Base-by-base conservation (phyloP, 2,888 invertebrate genomes). In the Microctonus brassicae region DNA sequence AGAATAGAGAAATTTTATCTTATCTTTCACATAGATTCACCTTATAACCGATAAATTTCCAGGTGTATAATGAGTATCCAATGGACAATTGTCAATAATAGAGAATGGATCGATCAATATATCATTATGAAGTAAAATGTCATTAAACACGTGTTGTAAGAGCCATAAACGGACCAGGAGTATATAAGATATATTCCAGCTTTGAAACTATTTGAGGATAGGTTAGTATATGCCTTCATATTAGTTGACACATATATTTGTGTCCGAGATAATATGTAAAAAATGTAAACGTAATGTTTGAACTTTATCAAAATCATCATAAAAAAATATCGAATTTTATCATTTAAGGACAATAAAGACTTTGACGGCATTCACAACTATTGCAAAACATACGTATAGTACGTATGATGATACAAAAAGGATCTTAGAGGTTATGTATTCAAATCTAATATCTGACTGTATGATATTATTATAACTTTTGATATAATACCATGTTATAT, bases 91-190 rank as follows among this genome's bases (percentile, higher is more conserved):
- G 9, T 20, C 6, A 7, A 47, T 4, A 47, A 47, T 29, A 29
- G 29, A 29, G 7, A 29, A 29, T 47, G 7, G 17, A 47, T 20
- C 17, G 1, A 0, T 47, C n/a, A n/a, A n/a, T 17, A 7, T 20
- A 3, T 17, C 2, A 47, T 47, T 47, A 17, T 47, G 17, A 17
- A 17, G 9, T 47, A 47, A n/a, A 47, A 47, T 47, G 17, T 47
- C 9, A n/a, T 47, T 47, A 7, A 47, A 47, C 47, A 47, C 47
- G 47, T 47, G 47, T 47, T 17, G 20, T 47, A 47, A 29, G 17
- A 58, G 29, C 17, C 33, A 33, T 29, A 58, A 58, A 58, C 33
- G 58, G 58, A 58, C 33, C 58, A 58, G 58, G 58, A 58, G 17
- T 33, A 17, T 58, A 58, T 58, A 33, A 58, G 17, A 58, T n/a